Evolutionary conservation across 2,113 vertebrate genomes (phyloP).

Genomic region (Hippolais icterina): DNA sequence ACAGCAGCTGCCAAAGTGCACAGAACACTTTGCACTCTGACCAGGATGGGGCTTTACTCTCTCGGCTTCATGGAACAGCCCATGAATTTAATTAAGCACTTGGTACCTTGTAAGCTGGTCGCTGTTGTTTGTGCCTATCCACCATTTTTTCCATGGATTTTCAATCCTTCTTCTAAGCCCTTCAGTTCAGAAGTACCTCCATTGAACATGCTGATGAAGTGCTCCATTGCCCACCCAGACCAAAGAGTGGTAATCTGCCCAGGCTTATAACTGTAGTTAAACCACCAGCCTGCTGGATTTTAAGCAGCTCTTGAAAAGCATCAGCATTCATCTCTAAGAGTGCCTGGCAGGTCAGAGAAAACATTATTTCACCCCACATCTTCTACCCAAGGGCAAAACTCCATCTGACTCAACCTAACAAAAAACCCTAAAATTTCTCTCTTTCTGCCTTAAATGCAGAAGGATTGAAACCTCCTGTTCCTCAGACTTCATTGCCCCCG

Average conservation of each 20-base stretch:
- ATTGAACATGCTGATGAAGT: not conserved
- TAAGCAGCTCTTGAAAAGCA: not conserved
- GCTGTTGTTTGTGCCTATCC: not conserved
- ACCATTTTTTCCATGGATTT: not conserved
- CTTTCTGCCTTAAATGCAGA: not conserved
- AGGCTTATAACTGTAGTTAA: not conserved
- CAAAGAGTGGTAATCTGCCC: not conserved
- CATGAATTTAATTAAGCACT: not conserved
- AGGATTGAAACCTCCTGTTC: not conserved
- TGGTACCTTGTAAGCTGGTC: not conserved
- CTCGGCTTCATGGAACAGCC: not conserved
- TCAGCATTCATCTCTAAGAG: not conserved
- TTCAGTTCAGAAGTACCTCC: not conserved
- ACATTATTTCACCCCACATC: not conserved
- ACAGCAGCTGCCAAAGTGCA: not conserved
- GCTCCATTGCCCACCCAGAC: not conserved
- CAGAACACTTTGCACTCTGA: not conserved
- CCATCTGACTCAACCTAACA: accelerated
- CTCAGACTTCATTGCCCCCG: not conserved
- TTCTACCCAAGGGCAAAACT: accelerated
- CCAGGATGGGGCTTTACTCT: not conserved
- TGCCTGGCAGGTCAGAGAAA: not conserved
- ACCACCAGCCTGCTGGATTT: not conserved
- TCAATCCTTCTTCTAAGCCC: not conserved
- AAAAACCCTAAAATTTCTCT: accelerated